Percentiles rank a stretch among this genome's conserved stretches.
Evolutionary conservation across 1,140 invertebrate species (phyloP).

Genomic region (Ditylenchus dipsaci): DNA sequence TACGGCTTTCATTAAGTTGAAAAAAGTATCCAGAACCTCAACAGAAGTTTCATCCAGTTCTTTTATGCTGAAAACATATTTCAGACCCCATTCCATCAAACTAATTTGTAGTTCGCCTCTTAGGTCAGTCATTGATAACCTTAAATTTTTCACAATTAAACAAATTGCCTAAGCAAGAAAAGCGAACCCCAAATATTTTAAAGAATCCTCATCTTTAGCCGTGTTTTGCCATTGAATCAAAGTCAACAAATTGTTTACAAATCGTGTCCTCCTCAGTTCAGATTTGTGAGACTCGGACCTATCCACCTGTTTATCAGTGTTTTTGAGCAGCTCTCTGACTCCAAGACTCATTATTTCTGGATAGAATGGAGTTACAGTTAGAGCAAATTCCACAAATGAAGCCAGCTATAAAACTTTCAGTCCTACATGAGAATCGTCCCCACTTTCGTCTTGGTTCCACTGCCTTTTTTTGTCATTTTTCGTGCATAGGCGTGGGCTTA

Average conservation of each 20-base stretch:
- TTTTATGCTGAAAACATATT: conserved; percentile 10
- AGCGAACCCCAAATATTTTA: conserved; percentile 8
- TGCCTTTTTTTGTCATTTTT: too few species aligned
- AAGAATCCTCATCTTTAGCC: neutral
- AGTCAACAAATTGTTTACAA: conserved; percentile 21
- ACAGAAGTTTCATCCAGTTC: conserved; percentile 5
- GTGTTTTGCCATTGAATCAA: conserved; percentile 15
- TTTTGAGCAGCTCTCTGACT: too few species aligned
- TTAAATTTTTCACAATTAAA: conserved; percentile 1
- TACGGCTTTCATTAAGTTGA: conserved; percentile 14
- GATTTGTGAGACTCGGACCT: too few species aligned
- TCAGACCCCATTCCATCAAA: conserved; percentile 19
- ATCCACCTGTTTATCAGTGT: too few species aligned
- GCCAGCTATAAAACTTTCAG: neutral
- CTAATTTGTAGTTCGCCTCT: conserved; percentile 22
- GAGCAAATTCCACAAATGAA: neutral
- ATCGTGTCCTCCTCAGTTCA: neutral
- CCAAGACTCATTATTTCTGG: neutral
- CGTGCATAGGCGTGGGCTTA: too few species aligned
- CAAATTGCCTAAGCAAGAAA: neutral
- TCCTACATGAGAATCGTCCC: too few species aligned
- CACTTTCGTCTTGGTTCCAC: too few species aligned
- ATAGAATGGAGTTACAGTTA: neutral
- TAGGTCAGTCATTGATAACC: conserved; percentile 23
- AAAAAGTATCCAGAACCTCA: conserved; percentile 15